Evolutionary conservation across 92 coral and sea anemone genomes (phyloP).

Genomic region (Umimayanthus kanabou): DNA sequence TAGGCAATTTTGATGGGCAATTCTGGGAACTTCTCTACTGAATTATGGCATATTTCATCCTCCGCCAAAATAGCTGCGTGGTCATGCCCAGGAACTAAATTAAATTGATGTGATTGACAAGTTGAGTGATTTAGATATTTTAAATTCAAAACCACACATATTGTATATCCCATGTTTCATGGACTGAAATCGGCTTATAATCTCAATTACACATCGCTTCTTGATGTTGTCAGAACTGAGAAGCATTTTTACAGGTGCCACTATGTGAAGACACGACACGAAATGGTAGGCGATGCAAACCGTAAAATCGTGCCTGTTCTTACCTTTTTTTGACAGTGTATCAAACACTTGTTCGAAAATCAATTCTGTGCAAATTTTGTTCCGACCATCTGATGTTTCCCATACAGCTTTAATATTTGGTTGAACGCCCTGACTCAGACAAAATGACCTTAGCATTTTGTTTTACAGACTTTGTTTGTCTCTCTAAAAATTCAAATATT

Average conservation of each 20-base stretch:
- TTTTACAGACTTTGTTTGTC: neutral
- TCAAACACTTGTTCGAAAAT: neutral
- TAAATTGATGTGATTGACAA: constrained; percentile 33
- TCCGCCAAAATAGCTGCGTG: constrained; percentile 14
- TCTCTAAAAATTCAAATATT: no score
- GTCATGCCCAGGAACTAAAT: constrained; percentile 7
- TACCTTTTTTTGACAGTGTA: no score
- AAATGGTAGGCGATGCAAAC: neutral
- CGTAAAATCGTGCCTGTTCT: neutral
- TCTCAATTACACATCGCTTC: neutral
- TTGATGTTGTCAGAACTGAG: neutral
- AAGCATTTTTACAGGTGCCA: neutral
- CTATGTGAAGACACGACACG: neutral
- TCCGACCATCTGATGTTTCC: neutral
- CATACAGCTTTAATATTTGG: neutral
- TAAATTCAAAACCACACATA: constrained; percentile 37
- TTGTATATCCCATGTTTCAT: constrained; percentile 17
- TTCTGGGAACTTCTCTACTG: neutral
- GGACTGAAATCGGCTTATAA: constrained; percentile 27
- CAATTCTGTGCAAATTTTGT: neutral
- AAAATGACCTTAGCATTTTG: neutral
- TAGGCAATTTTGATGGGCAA: neutral
- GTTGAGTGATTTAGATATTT: constrained; percentile 19
- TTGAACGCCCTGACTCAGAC: neutral
- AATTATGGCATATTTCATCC: neutral